Percentiles rank a stretch among this genome's conserved stretches.
phyloP scores from a whole-genome alignment of 2,797 vertebrate species.

The Thripadectes ignobilis region DNA sequence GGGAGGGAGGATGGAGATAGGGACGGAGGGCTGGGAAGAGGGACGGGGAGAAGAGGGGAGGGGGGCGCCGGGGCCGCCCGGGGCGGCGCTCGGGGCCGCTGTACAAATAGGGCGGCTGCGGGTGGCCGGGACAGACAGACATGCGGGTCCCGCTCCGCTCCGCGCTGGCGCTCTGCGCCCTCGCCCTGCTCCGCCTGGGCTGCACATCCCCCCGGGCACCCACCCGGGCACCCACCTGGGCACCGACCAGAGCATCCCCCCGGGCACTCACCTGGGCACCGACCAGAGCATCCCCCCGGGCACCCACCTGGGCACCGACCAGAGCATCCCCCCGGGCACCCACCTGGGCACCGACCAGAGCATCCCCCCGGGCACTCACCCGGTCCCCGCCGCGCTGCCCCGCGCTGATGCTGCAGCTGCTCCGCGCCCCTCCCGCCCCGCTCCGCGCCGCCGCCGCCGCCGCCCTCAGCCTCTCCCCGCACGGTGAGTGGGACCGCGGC shows the following conservation, averaged over 20 bases:
- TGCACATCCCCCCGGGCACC: neutral
- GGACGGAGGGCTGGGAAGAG: neutral
- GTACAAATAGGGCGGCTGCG: constrained; percentile 29
- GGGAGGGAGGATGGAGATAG: neutral
- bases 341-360: too few species aligned
- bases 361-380: neutral
- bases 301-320: neutral
- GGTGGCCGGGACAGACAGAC: neutral
- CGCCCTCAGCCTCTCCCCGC: constrained; percentile 80
- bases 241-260: neutral
- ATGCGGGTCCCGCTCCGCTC: neutral
- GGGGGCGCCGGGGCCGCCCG: neutral
- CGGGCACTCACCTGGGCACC: neutral
- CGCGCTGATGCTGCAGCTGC: constrained; percentile 87
- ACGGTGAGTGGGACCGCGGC: constrained; percentile 70
- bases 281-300: neutral
- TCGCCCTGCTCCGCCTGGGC: neutral
- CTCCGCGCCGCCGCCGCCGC: constrained; percentile 60
- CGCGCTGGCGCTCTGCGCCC: neutral
- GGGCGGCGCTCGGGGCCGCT: constrained; percentile 32
- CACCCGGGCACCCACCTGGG: neutral
- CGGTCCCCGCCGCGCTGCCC: neutral
- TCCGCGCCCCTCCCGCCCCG: constrained; percentile 64
- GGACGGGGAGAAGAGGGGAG: neutral
- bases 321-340: neutral